A percentile compares a stretch with the other conserved stretches of the same genome.
Conservation (phyloP, 2,888 invertebrate genomes). For the Eupeodes luniger region DNA sequence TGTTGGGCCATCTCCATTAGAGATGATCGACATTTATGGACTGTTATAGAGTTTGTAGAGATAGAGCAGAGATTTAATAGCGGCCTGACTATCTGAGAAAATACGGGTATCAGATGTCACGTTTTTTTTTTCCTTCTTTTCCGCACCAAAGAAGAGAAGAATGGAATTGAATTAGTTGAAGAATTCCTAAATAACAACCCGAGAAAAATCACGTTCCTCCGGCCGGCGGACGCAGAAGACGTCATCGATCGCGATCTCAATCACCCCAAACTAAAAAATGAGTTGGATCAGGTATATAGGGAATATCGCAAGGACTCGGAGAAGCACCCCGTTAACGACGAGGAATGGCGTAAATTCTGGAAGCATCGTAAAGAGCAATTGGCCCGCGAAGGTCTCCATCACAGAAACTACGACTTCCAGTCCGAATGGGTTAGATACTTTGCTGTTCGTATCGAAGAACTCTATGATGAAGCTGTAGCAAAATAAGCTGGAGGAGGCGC, state of each 20-base stretch:
- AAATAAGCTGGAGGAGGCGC: slow-evolving; percentile 79
- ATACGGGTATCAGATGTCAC: too few species aligned
- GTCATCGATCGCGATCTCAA: slow-evolving; percentile 76
- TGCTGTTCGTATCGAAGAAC: slow-evolving; percentile 90
- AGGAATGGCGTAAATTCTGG: slow-evolving; percentile 96
- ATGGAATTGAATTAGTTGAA: too few species aligned
- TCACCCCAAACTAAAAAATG: slow-evolving; percentile 77
- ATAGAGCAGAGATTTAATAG: too few species aligned
- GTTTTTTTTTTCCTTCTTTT: too few species aligned
- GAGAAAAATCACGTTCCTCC: slow-evolving; percentile 63
- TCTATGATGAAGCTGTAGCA: slow-evolving; percentile 89
- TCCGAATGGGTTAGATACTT: slow-evolving; percentile 94
- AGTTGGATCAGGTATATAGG: slow-evolving; percentile 86
- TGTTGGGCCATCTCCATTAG: too few species aligned
- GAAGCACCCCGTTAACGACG: slow-evolving; percentile 92
- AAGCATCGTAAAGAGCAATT: slow-evolving; percentile 91
- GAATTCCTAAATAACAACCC: slow-evolving; percentile 79
- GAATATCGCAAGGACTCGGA: slow-evolving; percentile 89
- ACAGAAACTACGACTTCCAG: slow-evolving; percentile 91
- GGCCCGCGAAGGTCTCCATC: slow-evolving; percentile 85
- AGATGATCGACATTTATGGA: too few species aligned
- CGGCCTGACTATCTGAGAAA: too few species aligned
- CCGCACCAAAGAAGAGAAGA: too few species aligned
- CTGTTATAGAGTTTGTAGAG: too few species aligned
- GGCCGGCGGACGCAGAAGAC: slow-evolving; percentile 53